These are phyloP conservation scores for Amphilophus citrinellus DNA, from an alignment of 2,113 vertebrate species.

Conservation along the genomic window DNA sequence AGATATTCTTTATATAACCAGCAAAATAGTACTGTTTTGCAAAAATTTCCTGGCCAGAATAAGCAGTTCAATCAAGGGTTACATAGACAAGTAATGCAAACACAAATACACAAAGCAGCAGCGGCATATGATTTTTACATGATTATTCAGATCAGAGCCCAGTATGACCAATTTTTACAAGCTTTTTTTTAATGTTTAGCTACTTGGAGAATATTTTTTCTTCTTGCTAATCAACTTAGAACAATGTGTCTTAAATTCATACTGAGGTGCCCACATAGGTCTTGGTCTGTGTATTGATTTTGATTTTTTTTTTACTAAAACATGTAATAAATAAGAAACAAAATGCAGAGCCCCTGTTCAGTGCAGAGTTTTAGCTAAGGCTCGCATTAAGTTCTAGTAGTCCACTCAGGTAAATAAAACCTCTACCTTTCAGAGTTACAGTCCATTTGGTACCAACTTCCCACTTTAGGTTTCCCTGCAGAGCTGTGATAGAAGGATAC, in stretches of 20 bases:
- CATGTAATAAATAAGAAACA: background rate
- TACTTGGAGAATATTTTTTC: background rate
- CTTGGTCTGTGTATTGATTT: background rate
- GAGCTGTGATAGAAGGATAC: background rate
- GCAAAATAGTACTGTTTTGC: background rate
- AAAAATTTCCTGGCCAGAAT: background rate
- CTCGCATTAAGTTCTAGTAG: background rate
- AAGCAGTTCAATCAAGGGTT: background rate
- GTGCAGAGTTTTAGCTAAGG: background rate
- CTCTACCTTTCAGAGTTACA: too few relatives aligned
- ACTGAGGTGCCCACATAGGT: fast-evolving
- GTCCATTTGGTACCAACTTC: too few relatives aligned
- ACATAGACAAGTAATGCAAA: background rate
- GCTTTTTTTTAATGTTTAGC: background rate
- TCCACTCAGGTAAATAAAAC: background rate
- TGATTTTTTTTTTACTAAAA: background rate
- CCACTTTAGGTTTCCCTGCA: background rate
- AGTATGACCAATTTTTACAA: too few relatives aligned
- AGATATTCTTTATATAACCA: background rate
- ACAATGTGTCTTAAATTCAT: background rate
- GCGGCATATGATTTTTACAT: background rate
- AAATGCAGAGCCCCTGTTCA: background rate
- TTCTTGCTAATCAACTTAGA: background rate
- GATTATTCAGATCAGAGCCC: background rate
- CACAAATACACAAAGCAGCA: background rate